Conservation (phyloP, 2,888 invertebrate genomes). For the Philereme transversata region DNA sequence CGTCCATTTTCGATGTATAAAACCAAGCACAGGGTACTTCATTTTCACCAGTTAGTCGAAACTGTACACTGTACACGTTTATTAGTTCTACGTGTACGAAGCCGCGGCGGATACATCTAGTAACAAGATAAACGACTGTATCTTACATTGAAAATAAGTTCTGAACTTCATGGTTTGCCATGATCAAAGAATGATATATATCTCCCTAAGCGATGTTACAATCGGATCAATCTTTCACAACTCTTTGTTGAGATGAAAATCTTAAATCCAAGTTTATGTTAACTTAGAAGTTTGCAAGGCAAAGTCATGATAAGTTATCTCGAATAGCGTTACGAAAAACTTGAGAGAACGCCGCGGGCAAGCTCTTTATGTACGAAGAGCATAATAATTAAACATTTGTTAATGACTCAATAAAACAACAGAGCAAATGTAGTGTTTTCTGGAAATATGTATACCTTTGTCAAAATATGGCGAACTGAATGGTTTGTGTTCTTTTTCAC, state of each 20-base stretch:
- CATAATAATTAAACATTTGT: too few relatives aligned
- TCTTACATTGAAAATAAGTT: constrained; percentile 2
- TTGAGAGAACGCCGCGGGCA: constrained; percentile 6
- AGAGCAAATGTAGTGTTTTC: too few relatives aligned
- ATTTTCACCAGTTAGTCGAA: too few relatives aligned
- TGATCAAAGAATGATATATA: not conserved
- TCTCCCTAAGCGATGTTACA: not conserved
- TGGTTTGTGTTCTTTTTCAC: too few relatives aligned
- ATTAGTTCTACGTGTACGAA: too few relatives aligned
- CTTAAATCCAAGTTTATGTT: constrained; percentile 2
- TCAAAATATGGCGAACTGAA: too few relatives aligned
- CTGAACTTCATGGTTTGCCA: constrained; percentile 1
- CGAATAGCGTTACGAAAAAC: not conserved
- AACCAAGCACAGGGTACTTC: too few relatives aligned
- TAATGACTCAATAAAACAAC: too few relatives aligned
- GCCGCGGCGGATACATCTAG: not conserved
- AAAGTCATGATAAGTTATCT: not conserved
- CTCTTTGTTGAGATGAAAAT: constrained; percentile 8
- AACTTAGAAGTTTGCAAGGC: constrained; percentile 2
- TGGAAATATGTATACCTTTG: too few relatives aligned
- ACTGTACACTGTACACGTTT: too few relatives aligned
- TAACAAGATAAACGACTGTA: constrained; percentile 3
- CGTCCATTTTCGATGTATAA: too few relatives aligned
- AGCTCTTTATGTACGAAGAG: not conserved
- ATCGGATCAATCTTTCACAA: constrained; percentile 1